Evolutionary conservation across 2,113 vertebrate genomes (phyloP), one percentile per base, ranked within the genome.

Genomic region (Dissostichus mawsoni): DNA sequence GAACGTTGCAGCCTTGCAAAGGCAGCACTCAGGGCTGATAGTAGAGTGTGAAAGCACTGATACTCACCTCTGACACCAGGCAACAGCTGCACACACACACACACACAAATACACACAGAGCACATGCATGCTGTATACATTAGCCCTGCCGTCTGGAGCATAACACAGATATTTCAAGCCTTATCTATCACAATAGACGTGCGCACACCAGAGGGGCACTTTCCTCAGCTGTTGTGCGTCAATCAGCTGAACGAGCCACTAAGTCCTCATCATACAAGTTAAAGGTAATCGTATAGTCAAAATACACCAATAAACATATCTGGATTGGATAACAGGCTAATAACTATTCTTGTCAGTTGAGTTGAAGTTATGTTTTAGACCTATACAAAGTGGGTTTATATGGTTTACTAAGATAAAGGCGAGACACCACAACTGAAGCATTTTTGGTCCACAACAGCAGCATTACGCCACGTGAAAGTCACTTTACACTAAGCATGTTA

Each of bases 41-140:
- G 51, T n/a, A 5, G 68, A 51, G 71, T 65, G 64, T 67, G 77
- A 76, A 65, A 65, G 36, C 56, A 14, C 45, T 41, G 69, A 67
- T 61, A 20, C 45, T 50, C 66, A 66, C 70, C 67, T 80, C 73
- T 76, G 81, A 79, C 85, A 71, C 74, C 51, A 62, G 41, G 68
- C 17, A 81, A 78, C 76, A 89, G 85, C 86, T 89, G 86, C 79
- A 81, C 29, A 80, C 53, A 73, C 53, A 78, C 53, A 78, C 56
- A 68, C 33, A 81, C 45, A 82, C 73, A 68, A 11, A 78, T 45
- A 56, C 23, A 20, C 33, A 65, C 44, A 50, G 4, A 33, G 18
- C 8, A 53, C 52, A 63, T 44, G 44, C 51, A 76, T 78, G 72
- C 52, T 63, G 55, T 61, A 18, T 64, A 47, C 41, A 83, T 87